These are phyloP conservation scores for Dipodomys spectabilis DNA, from an alignment of 2,113 vertebrate genomes.

Conservation along the genomic window DNA sequence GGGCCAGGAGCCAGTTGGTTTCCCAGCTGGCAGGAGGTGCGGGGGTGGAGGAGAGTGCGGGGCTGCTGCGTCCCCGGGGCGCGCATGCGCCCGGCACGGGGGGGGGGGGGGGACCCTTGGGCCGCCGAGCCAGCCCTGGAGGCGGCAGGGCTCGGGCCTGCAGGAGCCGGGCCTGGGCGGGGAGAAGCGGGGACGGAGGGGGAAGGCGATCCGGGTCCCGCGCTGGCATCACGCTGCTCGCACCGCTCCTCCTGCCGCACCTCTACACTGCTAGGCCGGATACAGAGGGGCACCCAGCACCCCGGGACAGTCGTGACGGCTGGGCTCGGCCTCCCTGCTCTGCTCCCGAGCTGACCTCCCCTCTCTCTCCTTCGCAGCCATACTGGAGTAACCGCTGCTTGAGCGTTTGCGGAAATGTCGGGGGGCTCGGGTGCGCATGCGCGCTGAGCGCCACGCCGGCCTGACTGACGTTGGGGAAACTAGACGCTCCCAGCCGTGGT, in stretches of 20 bases:
- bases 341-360: conserved; percentile 81
- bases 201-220: not conserved
- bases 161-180: not conserved
- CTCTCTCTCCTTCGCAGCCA: conserved; percentile 93
- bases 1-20: too few species aligned
- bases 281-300: not conserved
- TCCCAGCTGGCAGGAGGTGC: too few species aligned
- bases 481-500: conserved; percentile 8
- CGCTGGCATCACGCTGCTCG: conserved; percentile 21
- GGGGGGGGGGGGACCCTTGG: not conserved
- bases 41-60: too few species aligned
- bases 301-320: conserved; percentile 7
- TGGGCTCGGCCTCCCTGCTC: too few species aligned
- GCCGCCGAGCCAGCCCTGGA: not conserved
- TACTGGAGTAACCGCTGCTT: conserved; percentile 93
- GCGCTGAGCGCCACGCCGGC: conserved; percentile 92
- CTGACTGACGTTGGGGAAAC: conserved; percentile 89
- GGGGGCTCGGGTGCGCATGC: conserved; percentile 96
- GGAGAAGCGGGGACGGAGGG: not conserved
- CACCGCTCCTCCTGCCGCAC: conserved; percentile 74
- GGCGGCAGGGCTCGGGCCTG: too few species aligned
- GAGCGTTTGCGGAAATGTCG: conserved; percentile 93
- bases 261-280: conserved; percentile 80
- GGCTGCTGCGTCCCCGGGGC: too few species aligned
- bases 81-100: too few species aligned